A percentile compares a stretch with the other conserved stretches of the same genome.
phyloP scores from a whole-genome alignment of 2,113 vertebrate species.

The Ramphastos sulfuratus region DNA sequence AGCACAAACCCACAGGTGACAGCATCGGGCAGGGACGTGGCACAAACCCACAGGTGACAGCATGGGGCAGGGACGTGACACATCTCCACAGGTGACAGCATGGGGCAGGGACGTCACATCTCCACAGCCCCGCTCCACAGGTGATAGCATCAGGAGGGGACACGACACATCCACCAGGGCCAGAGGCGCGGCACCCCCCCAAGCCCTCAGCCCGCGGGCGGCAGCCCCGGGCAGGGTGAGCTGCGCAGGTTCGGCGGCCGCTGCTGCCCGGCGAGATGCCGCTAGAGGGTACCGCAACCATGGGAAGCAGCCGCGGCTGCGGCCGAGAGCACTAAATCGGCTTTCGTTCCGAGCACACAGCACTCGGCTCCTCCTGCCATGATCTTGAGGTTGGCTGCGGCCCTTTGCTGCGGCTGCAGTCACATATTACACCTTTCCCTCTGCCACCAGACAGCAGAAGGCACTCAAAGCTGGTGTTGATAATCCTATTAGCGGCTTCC shows the following conservation, averaged over 20 bases:
- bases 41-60: no score
- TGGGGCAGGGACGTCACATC: no score
- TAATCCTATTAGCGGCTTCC: constrained; percentile 9
- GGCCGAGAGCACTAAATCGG: rapidly evolving
- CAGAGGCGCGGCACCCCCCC: no score
- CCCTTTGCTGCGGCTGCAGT: not conserved
- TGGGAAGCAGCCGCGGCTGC: not conserved
- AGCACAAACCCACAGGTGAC: no score
- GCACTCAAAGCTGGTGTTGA: not conserved
- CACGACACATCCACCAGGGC: no score
- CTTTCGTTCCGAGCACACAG: rapidly evolving
- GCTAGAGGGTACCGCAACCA: not conserved
- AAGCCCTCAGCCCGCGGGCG: no score
- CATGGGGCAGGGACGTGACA: no score
- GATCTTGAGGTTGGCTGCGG: rapidly evolving
- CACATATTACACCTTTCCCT: rapidly evolving
- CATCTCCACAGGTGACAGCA: no score
- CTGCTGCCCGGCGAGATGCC: not conserved
- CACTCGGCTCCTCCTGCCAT: not conserved
- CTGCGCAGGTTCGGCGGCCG: not conserved
- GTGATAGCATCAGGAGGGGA: no score
- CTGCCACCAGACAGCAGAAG: not conserved
- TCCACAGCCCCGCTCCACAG: no score
- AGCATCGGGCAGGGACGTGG: no score
- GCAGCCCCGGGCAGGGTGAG: not conserved